These are phyloP conservation scores for Diarsia dahlii DNA, from an alignment of 2,888 invertebrate species.

Conservation along the genomic window DNA sequence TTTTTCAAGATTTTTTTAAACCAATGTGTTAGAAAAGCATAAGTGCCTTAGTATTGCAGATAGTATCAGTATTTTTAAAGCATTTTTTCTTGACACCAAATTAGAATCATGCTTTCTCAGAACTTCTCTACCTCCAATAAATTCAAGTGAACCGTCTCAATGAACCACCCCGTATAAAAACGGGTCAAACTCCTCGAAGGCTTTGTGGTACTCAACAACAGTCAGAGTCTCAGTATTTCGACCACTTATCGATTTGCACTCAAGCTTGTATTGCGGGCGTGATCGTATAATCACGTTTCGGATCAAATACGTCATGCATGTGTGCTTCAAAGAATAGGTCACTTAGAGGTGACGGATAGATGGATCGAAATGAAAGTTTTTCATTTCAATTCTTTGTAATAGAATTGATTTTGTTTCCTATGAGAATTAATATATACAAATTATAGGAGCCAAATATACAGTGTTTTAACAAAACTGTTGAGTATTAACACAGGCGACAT, in stretches of 20 bases:
- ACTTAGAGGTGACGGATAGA: background rate
- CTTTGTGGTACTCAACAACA: conserved; percentile 23
- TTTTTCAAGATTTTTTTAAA: no score
- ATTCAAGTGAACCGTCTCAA: background rate
- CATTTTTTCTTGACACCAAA: background rate
- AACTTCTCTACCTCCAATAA: background rate
- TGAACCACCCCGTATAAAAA: background rate
- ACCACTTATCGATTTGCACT: conserved; percentile 36
- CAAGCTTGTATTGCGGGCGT: conserved; percentile 25
- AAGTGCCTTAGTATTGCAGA: background rate
- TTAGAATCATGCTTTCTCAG: background rate
- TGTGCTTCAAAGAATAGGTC: background rate
- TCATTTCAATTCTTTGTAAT: no score
- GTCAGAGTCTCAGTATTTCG: conserved; percentile 22
- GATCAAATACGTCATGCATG: conserved; percentile 23
- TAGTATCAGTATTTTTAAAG: no score
- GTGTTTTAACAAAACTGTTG: background rate
- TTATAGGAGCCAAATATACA: no score
- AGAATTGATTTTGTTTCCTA: no score
- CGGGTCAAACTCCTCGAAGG: conserved; percentile 34
- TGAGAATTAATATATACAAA: no score
- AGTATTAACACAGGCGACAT: background rate
- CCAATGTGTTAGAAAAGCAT: no score
- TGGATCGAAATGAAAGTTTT: no score
- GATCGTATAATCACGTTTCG: conserved; percentile 18